Conservation (phyloP, 2,888 invertebrate genomes). For the Scaptomyza flava region DNA sequence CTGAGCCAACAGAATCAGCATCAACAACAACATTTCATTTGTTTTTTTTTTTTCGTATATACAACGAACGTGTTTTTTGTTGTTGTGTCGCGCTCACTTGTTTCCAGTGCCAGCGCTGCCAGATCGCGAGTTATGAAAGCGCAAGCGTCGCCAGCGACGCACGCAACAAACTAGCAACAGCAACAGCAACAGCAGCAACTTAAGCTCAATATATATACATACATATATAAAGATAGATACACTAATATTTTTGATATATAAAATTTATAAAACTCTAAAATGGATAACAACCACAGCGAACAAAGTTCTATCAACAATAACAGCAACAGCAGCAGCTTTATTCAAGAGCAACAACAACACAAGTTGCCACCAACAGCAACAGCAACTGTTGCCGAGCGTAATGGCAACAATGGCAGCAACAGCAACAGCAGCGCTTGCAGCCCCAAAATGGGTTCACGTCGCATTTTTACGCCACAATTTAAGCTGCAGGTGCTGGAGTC, state of each 20-base stretch:
- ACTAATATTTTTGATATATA: conserved; percentile 55
- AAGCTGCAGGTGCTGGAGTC: conserved; percentile 95
- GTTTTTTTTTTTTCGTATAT: conserved; percentile 19
- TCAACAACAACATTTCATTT: conserved; percentile 13
- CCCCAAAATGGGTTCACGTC: conserved; percentile 90
- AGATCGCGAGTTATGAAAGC: conserved; percentile 78
- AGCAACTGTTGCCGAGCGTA: conserved; percentile 83
- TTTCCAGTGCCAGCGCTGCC: conserved; percentile 67
- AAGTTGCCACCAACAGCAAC: conserved; percentile 93
- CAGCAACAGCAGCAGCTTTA: conserved; percentile 33
- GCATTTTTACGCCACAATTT: conserved; percentile 95
- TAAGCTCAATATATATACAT: conserved; percentile 17
- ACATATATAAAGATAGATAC: conserved; percentile 11
- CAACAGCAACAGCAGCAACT: conserved; percentile 18
- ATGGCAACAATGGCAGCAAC: conserved; percentile 21
- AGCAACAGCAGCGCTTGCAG: conserved; percentile 61
- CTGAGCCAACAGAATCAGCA: conserved; percentile 10
- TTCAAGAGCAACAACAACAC: conserved; percentile 85
- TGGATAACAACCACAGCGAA: conserved; percentile 54
- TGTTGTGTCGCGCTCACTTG: conserved; percentile 40
- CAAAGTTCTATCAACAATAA: conserved; percentile 46
- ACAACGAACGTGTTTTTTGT: conserved; percentile 57
- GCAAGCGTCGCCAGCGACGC: conserved; percentile 70
- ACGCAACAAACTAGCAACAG: conserved; percentile 30
- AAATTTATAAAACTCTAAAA: conserved; percentile 37